phyloP scores from a whole-genome alignment of 1,140 invertebrate genomes.

The Tenebrio molitor region DNA sequence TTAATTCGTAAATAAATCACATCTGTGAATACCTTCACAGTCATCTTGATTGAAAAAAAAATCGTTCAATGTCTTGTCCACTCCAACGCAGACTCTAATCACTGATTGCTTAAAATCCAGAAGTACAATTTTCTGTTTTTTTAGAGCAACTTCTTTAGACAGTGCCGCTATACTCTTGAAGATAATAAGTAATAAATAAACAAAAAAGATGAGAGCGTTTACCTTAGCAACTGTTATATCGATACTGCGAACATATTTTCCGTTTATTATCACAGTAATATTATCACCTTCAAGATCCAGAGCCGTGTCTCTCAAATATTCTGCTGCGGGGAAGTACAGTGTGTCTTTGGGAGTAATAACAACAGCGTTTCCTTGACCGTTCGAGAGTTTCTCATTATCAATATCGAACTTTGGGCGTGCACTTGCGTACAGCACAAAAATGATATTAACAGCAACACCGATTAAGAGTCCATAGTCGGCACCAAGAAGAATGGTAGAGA shows the following conservation, averaged over 20 bases:
- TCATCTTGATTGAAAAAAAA: not conserved
- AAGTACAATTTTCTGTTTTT: conserved; percentile 62
- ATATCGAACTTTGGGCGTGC: conserved; percentile 73
- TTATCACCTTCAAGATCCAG: conserved; percentile 58
- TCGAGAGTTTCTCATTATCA: conserved; percentile 57
- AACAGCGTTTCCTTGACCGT: conserved; percentile 58
- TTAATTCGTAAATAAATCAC: too few species aligned
- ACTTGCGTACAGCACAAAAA: conserved; percentile 77
- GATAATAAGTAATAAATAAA: not conserved
- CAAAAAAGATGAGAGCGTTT: conserved; percentile 22
- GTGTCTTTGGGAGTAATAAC: conserved; percentile 75
- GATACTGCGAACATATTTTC: conserved; percentile 72
- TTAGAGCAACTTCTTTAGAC: conserved; percentile 56
- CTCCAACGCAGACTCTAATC: conserved; percentile 51
- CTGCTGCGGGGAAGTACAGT: conserved; percentile 76
- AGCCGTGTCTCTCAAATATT: conserved; percentile 73
- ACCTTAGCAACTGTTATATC: conserved; percentile 77
- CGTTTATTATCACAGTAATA: conserved; percentile 70
- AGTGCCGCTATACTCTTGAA: conserved; percentile 19
- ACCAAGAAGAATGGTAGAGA: conserved; percentile 73
- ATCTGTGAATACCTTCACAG: too few species aligned
- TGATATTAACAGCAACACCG: conserved; percentile 76
- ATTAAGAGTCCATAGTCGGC: conserved; percentile 82
- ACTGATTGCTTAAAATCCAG: conserved; percentile 60
- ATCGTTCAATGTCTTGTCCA: not conserved